phyloP scores from a whole-genome alignment of 2,797 vertebrate genomes.

The Taeniopygia guttata region DNA sequence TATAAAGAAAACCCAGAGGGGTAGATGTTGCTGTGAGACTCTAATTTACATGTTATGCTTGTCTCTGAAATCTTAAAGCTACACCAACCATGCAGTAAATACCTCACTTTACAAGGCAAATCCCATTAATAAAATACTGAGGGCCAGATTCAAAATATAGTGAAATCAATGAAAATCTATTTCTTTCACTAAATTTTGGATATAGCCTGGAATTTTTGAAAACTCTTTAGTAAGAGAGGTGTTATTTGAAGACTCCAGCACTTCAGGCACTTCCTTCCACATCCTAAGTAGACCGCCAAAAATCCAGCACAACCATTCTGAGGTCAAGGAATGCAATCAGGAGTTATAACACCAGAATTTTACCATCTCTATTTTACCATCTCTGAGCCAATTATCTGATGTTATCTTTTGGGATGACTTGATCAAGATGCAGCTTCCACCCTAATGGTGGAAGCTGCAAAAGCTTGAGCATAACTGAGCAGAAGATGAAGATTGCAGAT shows the following conservation, averaged over 20 bases:
- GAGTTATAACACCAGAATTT: neutral
- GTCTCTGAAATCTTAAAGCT: conserved; percentile 12
- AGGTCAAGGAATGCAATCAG: neutral
- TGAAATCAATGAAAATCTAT: neutral
- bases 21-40: neutral
- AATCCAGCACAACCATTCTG: neutral
- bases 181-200: neutral
- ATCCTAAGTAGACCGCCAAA: neutral
- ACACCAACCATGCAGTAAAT: neutral
- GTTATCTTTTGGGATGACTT: neutral
- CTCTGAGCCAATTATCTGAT: neutral
- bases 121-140: neutral
- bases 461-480: neutral
- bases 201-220: neutral
- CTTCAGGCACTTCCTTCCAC: neutral
- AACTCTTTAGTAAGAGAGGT: neutral
- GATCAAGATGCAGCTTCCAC: neutral
- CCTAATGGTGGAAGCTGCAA: neutral
- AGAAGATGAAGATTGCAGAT: neutral
- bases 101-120: neutral
- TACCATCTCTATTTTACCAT: neutral
- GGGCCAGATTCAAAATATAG: neutral
- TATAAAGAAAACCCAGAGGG: neutral
- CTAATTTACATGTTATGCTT: neutral
- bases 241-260: neutral